Evolutionary conservation across 2,113 vertebrate species (phyloP).

Genomic region (Ailuropoda melanoleuca): DNA sequence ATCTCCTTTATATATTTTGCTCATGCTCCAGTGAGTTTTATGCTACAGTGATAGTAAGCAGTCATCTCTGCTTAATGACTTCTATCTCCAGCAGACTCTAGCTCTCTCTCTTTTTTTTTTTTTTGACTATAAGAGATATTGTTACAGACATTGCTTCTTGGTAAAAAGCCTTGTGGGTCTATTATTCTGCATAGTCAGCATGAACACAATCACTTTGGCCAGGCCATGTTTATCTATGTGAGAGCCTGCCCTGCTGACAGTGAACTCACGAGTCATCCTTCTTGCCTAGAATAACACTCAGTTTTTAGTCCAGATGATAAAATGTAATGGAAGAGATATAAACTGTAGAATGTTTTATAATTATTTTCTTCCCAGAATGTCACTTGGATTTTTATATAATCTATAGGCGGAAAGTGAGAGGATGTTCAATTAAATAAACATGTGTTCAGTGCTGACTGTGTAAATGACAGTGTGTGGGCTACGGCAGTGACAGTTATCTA

Average conservation of each 20-base stretch:
- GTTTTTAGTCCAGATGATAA: constrained; percentile 21
- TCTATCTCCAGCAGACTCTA: background rate
- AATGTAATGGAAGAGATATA: background rate
- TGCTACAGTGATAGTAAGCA: background rate
- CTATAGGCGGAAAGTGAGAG: background rate
- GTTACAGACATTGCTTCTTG: background rate
- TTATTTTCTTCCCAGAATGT: background rate
- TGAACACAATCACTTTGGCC: background rate
- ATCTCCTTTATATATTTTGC: constrained; percentile 11
- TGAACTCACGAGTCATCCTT: background rate
- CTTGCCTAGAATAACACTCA: background rate
- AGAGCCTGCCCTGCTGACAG: background rate
- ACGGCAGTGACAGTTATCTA: background rate
- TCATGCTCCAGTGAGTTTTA: constrained; percentile 47
- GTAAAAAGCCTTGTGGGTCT: background rate
- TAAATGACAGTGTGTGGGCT: background rate
- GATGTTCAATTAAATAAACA: background rate
- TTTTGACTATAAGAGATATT: background rate
- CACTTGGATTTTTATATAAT: constrained; percentile 18
- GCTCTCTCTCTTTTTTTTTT: background rate
- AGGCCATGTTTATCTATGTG: background rate
- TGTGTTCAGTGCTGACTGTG: background rate
- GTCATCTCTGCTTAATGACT: constrained; percentile 38
- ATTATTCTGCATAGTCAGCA: background rate
- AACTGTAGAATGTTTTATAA: constrained; percentile 10